Evolutionary conservation across 2,797 vertebrate genomes (phyloP), one percentile per base, ranked within the genome.

Genomic region (Tachyglossus aculeatus): DNA sequence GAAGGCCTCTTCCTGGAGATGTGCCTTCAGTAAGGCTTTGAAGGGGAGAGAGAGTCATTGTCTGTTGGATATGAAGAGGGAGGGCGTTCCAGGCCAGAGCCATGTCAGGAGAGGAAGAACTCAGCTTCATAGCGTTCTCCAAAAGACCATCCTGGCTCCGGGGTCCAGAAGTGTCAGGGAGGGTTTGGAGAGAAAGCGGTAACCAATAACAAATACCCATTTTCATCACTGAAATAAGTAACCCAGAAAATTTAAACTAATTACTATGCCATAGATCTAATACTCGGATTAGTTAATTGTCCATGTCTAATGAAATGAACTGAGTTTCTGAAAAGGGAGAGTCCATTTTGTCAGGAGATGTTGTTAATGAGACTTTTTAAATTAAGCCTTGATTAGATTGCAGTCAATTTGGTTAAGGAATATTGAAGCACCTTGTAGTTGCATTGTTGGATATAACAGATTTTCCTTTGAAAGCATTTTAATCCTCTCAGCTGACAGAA

Each of bases 351-450:
- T 80, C 71, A 71, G 37, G 70, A 44, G 53, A 60, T 77, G 34
- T 52, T 78, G 44, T 86, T 85, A 88, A 87, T 78, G 74, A 81
- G 47, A 56, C 68, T 86, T 75, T 87, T 82, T 71, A 80, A 80
- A 80, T 84, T 73, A 77, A 81, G 59, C 64, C 74, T 75, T 83
- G 71, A 84, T 86, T 89, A 77, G 63, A 83, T 86, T 78, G 55
- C 27, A 69, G 63, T 86, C 71, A 65, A 1, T 74, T 74, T 73
- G 67, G 66, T 66, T 75, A 74, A 64, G 58, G 77, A 64, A 63
- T 82, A 71, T 75, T 74, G 69, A 60, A 77, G 40, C 36, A 73
- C 62, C 62, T 77, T 74, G 22, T 62, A 77, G 51, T 51, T 81
- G 43, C 18, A 21, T 70, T 57, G 36, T 43, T 68, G 25, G 29